phyloP scores from a whole-genome alignment of 2,797 vertebrate species.

The Corythornis leucogaster region DNA sequence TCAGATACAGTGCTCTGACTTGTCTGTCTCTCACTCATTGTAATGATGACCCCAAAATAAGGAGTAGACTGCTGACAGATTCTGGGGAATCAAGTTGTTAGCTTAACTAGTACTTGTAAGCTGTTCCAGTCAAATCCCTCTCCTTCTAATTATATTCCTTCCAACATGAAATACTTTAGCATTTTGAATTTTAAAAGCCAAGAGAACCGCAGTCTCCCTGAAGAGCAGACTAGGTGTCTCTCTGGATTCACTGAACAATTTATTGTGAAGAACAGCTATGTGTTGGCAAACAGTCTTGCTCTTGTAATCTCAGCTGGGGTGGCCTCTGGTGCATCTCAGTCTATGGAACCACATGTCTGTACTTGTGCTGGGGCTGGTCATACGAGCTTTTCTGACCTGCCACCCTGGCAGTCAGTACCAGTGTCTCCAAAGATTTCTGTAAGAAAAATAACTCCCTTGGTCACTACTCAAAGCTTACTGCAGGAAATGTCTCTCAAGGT shows the following conservation, averaged over 20 bases:
- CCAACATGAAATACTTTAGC: not conserved
- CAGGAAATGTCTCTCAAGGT: not conserved
- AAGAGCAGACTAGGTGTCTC: not conserved
- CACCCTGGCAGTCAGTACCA: rapidly evolving
- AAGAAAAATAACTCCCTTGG: not conserved
- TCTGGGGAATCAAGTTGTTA: not conserved
- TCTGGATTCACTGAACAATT: not conserved
- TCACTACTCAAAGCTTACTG: not conserved
- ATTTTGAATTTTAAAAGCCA: not conserved
- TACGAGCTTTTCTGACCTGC: not conserved
- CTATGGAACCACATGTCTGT: rapidly evolving
- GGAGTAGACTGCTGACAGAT: not conserved
- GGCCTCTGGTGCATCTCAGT: rapidly evolving
- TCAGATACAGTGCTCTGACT: not conserved
- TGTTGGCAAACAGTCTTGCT: not conserved
- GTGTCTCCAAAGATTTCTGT: not conserved
- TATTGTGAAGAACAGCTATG: not conserved
- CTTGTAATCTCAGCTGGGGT: not conserved
- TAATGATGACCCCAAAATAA: not conserved
- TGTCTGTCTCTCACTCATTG: not conserved
- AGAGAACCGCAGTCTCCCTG: not conserved
- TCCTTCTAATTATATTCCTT: not conserved
- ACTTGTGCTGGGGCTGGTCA: not conserved
- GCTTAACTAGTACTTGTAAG: constrained; percentile 6
- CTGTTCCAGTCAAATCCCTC: not conserved